Evolutionary conservation across 2,113 vertebrate species (phyloP).

Genomic region (Zootoca vivipara): DNA sequence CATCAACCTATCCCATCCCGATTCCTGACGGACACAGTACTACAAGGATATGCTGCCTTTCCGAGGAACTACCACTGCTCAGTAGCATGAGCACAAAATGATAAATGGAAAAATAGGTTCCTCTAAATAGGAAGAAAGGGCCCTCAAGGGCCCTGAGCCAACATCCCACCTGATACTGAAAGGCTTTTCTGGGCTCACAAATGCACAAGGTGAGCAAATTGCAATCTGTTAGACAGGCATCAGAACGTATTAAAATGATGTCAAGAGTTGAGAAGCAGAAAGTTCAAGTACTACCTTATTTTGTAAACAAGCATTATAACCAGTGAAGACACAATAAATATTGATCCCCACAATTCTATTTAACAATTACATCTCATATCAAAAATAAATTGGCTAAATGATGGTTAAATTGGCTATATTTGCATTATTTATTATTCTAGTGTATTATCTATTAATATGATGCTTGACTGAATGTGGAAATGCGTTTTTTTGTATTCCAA

Average conservation of each 20-base stretch:
- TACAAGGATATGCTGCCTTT: too few species aligned
- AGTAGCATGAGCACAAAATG: too few species aligned
- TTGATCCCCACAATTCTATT: background rate
- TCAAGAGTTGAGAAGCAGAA: background rate
- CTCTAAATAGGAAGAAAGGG: background rate
- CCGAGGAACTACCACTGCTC: too few species aligned
- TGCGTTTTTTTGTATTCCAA: background rate
- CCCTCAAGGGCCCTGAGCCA: background rate
- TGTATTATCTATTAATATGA: background rate
- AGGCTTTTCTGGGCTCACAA: background rate
- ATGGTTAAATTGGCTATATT: background rate
- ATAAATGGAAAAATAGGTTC: background rate
- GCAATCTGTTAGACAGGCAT: background rate
- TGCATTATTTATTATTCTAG: background rate
- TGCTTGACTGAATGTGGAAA: too few species aligned
- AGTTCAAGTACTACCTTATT: background rate
- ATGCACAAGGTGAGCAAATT: background rate
- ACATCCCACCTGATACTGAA: background rate
- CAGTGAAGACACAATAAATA: background rate
- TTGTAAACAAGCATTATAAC: background rate
- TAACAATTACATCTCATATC: background rate
- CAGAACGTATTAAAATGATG: background rate
- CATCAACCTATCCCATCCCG: too few species aligned
- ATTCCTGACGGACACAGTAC: too few species aligned
- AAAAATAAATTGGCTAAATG: background rate